These are phyloP conservation scores for Atrichornis clamosus DNA, from an alignment of 2,113 vertebrate genomes.

Conservation along the genomic window DNA sequence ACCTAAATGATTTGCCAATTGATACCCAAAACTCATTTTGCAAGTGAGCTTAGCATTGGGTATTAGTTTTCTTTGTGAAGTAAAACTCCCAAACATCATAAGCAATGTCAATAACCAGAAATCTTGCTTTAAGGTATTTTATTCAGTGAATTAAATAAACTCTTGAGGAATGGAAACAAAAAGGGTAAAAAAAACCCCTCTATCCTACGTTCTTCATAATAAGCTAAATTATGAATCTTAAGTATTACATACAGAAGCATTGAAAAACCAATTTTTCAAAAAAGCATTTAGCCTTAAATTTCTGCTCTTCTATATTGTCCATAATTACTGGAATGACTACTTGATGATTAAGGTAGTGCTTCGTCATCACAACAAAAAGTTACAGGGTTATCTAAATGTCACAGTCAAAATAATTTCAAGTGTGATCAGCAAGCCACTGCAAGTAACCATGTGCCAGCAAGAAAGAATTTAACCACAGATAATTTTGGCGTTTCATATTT, in stretches of 20 bases:
- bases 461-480: neutral
- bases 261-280: neutral
- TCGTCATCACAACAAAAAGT: neutral
- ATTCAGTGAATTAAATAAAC: neutral
- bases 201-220: neutral
- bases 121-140: neutral
- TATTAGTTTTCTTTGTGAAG: neutral
- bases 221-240: neutral
- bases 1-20: neutral
- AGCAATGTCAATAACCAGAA: neutral
- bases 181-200: accelerated
- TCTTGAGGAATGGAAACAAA: neutral
- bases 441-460: neutral
- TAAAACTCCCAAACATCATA: neutral
- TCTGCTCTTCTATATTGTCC: neutral
- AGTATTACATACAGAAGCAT: accelerated
- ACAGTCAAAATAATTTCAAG: neutral
- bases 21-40: neutral
- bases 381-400: neutral
- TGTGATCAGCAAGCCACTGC: neutral
- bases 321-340: neutral
- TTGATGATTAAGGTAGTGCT: neutral
- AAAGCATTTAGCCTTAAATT: neutral
- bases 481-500: neutral
- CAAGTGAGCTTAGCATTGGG: neutral